Evolutionary conservation across 1,140 invertebrate genomes (phyloP), one percentile per base, ranked within the genome.

Genomic region (Sitobion miscanthi): DNA sequence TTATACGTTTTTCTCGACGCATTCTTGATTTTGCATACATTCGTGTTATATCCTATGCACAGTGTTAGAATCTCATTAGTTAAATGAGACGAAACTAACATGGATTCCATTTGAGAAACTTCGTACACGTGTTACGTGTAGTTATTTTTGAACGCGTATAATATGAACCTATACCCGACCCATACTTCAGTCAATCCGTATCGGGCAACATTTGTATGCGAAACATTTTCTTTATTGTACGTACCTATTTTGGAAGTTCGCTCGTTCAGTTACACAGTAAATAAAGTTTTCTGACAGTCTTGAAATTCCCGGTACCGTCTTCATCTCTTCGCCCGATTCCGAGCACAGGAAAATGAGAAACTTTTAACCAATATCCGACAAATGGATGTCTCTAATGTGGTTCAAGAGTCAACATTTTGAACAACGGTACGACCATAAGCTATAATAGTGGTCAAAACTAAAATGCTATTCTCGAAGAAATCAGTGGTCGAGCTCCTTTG

Each of bases 341-440:
- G 30, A 7, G 4, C 47, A n/a, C 47, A 7, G 83, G 86, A 62
- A 42, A 62, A 45, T 25, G 88, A 62, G 88, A 90, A 90, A 90
- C 88, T 90, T 90, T 90, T 62, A 90, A 90, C 88, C 88, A 42
- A 90, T 90, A 90, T 62, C 52, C 54, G 21, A 90, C 38, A 62
- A 90, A 90, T 62, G 38, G 88, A 90, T 25, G 23, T 30, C n/a
- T 90, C 21, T 90, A 45, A 90, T 90, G 23, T 45, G 88, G 25
- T 90, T 42, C 20, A 11, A 62, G 54, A 42, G 88, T 52, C 45
- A 38, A 57, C 6, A 90, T 90, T 90, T 45, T 17, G 35, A 62
- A 90, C 35, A 45, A 42, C 54, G 3, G n/a, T 35, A 38, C 52
- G 17, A 42, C 23, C 9, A 38, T 49, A n/a, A 14, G 62, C n/a